Evolutionary conservation across 2,113 vertebrate genomes (phyloP).

Genomic region (Onychostruthus taczanowskii): DNA sequence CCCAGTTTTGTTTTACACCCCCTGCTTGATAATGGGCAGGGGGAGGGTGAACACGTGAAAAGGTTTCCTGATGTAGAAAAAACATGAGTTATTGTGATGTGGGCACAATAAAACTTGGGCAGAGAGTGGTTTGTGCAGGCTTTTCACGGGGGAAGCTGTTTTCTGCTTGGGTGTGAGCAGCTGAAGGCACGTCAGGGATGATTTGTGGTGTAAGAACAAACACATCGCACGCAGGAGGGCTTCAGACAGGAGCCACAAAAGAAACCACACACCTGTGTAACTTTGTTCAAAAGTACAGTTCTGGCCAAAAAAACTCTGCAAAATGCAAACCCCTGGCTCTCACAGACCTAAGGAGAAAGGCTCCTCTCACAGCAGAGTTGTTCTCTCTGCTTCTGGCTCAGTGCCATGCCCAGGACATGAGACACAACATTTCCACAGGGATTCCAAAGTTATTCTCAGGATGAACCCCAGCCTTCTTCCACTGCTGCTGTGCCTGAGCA

Average conservation of each 20-base stretch:
- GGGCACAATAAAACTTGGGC: not conserved
- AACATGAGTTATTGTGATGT: not conserved
- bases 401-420: not conserved
- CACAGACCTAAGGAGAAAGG: not conserved
- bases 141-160: not conserved
- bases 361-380: not conserved
- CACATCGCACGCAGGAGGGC: rapidly evolving
- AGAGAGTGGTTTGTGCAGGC: not conserved
- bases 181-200: not conserved
- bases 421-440: not conserved
- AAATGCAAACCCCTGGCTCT: not conserved
- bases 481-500: not conserved
- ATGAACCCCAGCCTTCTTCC: not conserved
- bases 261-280: not conserved
- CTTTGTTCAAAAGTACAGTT: not conserved
- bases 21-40: not conserved
- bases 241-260: not conserved
- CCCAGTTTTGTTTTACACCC: not conserved
- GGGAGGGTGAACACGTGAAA: not conserved
- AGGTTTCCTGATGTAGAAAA: constrained; percentile 22
- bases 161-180: not conserved
- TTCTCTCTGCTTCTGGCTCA: not conserved
- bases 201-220: not conserved
- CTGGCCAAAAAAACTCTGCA: not conserved
- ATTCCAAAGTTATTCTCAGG: not conserved